Percentiles rank a stretch among this genome's conserved stretches.
These are phyloP conservation scores for Ceyx cyanopectus DNA, from an alignment of 2,113 vertebrate species.

Conservation along the genomic window DNA sequence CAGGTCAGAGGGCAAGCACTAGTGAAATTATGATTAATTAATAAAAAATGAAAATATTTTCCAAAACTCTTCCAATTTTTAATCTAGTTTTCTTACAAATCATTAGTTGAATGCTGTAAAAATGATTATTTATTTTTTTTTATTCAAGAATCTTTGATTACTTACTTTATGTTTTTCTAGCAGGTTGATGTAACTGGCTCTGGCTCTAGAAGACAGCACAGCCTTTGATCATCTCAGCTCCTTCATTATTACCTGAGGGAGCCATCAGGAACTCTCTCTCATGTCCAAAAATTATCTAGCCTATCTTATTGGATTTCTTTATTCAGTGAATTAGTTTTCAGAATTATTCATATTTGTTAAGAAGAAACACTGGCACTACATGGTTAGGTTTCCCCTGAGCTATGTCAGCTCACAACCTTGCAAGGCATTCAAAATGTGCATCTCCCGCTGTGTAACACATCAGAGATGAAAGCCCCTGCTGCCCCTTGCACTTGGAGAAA, in stretches of 20 bases:
- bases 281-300: constrained; percentile 56
- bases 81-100: not conserved
- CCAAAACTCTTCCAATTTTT: not conserved
- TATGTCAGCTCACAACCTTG: constrained; percentile 11
- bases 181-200: constrained; percentile 29
- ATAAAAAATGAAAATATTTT: not conserved
- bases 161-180: constrained; percentile 39
- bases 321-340: constrained; percentile 57
- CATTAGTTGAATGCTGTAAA: constrained; percentile 1
- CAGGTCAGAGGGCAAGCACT: not conserved
- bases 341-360: constrained; percentile 56
- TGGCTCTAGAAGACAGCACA: constrained; percentile 60
- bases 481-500: not conserved
- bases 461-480: not conserved
- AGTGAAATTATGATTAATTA: not conserved
- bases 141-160: constrained; percentile 30
- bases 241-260: constrained; percentile 61
- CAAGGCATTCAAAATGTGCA: not conserved
- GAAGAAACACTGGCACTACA: constrained; percentile 9
- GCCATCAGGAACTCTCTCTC: constrained; percentile 49
- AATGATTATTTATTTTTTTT: not conserved
- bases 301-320: constrained; percentile 45
- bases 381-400: constrained; percentile 18
- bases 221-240: constrained; percentile 60
- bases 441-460: not conserved